These are phyloP conservation scores for Hippopotamyrus pictus DNA, from an alignment of 2,797 vertebrate genomes.

Conservation along the genomic window DNA sequence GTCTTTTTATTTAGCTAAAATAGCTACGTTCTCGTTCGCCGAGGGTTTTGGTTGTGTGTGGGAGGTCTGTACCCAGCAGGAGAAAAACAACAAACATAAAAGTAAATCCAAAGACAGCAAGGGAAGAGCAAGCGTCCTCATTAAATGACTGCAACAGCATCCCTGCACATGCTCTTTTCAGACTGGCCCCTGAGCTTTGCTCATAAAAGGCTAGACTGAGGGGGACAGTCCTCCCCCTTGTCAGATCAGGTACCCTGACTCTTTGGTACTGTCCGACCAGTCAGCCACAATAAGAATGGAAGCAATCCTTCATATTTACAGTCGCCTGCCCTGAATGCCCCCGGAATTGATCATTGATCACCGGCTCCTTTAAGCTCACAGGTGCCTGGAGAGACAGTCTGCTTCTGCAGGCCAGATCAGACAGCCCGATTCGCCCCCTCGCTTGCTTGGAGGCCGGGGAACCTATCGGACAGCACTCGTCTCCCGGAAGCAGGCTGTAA, in stretches of 20 bases:
- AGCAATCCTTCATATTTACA: not conserved
- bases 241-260: not conserved
- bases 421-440: not conserved
- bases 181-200: not conserved
- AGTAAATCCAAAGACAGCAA: not conserved
- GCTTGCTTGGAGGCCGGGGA: not conserved
- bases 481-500: not conserved
- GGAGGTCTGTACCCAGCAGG: not conserved
- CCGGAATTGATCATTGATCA: not conserved
- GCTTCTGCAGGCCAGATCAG: not conserved
- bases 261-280: not conserved
- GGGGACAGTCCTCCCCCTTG: not conserved
- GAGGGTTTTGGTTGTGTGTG: not conserved
- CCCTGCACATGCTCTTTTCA: too few species aligned
- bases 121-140: not conserved
- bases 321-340: not conserved
- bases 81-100: conserved; percentile 1
- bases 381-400: not conserved
- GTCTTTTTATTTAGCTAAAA: conserved; percentile 4
- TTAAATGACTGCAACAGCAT: not conserved
- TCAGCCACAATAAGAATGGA: not conserved
- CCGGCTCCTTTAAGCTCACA: not conserved
- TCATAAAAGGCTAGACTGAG: not conserved
- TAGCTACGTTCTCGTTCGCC: not conserved
- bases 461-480: not conserved